These are phyloP conservation scores for Aspiorhynchus laticeps DNA, from an alignment of 2,113 vertebrate species.

Conservation along the genomic window DNA sequence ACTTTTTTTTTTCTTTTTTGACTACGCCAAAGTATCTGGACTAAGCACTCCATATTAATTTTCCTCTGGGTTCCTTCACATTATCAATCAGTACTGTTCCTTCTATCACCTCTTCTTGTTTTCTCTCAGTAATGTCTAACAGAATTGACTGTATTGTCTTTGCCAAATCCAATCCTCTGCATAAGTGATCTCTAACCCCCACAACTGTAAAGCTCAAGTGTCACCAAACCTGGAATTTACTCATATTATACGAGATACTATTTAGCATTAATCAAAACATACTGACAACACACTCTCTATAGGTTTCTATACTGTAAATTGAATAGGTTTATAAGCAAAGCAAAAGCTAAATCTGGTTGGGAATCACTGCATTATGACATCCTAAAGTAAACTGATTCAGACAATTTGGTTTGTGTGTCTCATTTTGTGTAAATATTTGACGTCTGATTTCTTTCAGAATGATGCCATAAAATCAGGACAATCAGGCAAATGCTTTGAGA, in stretches of 20 bases:
- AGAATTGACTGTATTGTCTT: neutral
- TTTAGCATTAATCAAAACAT: neutral
- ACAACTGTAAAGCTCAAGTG: neutral
- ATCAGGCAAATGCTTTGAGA: neutral
- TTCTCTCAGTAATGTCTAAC: neutral
- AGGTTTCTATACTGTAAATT: neutral
- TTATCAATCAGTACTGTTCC: neutral
- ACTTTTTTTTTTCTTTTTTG: neutral
- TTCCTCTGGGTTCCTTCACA: neutral
- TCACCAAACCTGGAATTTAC: neutral
- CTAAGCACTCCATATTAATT: neutral
- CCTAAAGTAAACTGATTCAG: conserved; percentile 11
- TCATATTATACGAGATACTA: neutral
- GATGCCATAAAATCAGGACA: neutral
- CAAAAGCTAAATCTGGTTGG: neutral
- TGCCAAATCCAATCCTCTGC: neutral
- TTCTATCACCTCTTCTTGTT: neutral
- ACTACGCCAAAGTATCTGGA: neutral
- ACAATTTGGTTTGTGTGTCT: neutral
- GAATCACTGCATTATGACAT: neutral
- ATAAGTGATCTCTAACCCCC: neutral
- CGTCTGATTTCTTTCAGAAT: neutral
- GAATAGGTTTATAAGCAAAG: neutral
- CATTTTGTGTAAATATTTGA: neutral
- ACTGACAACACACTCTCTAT: neutral